These are phyloP conservation scores for Rana temporaria DNA, from an alignment of 2,113 vertebrate species.

Conservation along the genomic window DNA sequence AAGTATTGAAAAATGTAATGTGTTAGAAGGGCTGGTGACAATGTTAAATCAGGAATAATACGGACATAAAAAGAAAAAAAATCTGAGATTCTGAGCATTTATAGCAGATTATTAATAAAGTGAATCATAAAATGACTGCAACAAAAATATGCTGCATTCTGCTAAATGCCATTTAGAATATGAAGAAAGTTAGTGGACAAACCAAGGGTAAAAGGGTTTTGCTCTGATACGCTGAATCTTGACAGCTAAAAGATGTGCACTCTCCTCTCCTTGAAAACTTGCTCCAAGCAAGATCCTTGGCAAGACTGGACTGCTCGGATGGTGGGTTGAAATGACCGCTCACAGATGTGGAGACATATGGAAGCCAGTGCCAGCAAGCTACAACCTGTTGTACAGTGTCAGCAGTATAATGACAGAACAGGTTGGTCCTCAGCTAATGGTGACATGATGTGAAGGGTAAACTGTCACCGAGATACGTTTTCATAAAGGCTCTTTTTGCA, in stretches of 20 bases:
- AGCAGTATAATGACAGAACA: constrained; percentile 80
- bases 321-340: constrained; percentile 72
- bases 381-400: constrained; percentile 87
- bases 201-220: not conserved
- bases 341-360: constrained; percentile 88
- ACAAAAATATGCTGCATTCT: too few species aligned
- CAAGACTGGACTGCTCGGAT: constrained; percentile 70
- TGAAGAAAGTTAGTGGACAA: too few species aligned
- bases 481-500: not conserved
- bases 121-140: too few species aligned
- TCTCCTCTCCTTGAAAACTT: constrained; percentile 72
- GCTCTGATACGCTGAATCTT: constrained; percentile 64
- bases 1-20: too few species aligned
- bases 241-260: constrained; percentile 72
- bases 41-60: not conserved
- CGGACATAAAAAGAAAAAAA: too few species aligned
- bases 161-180: too few species aligned
- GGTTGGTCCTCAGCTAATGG: constrained; percentile 64
- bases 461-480: constrained; percentile 60
- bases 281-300: constrained; percentile 76
- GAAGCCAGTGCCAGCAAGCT: constrained; percentile 74
- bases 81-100: too few species aligned
- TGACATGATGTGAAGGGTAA: constrained; percentile 69
- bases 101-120: too few species aligned
- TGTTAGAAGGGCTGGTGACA: too few species aligned